These are phyloP conservation scores for Agrochola lota DNA, from an alignment of 2,888 invertebrate genomes.

Conservation along the genomic window DNA sequence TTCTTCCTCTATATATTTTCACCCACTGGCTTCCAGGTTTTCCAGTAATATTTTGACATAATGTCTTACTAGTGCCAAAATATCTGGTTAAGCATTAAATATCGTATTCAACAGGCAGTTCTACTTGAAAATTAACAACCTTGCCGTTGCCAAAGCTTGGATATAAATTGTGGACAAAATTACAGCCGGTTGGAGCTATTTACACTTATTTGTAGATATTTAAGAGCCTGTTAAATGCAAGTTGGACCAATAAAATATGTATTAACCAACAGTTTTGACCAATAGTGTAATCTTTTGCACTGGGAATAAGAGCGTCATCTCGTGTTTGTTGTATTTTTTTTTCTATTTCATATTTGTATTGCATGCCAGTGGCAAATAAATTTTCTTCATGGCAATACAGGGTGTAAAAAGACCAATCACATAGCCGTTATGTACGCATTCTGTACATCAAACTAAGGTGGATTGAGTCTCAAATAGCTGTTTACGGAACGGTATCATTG, in stretches of 20 bases:
- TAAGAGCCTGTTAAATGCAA: slow-evolving; percentile 3
- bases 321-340: no score
- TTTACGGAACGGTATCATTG: no score
- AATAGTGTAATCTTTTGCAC: no score
- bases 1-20: background rate
- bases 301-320: no score
- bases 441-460: no score
- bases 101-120: slow-evolving; percentile 7
- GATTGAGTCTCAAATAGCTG: no score
- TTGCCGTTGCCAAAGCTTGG: slow-evolving; percentile 30
- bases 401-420: no score
- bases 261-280: no score
- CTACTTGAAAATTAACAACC: slow-evolving; percentile 22
- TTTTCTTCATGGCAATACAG: no score
- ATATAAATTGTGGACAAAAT: slow-evolving; percentile 6
- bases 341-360: no score
- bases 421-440: no score
- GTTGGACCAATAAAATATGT: background rate
- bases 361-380: no score
- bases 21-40: background rate
- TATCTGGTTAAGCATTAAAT: background rate
- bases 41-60: background rate
- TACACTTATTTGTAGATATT: background rate
- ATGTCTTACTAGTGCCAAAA: slow-evolving; percentile 26
- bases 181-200: slow-evolving; percentile 9